Evolutionary conservation across 2,888 invertebrate species (phyloP), one percentile per base, ranked within the genome.

Genomic region (Ceramica pisi): DNA sequence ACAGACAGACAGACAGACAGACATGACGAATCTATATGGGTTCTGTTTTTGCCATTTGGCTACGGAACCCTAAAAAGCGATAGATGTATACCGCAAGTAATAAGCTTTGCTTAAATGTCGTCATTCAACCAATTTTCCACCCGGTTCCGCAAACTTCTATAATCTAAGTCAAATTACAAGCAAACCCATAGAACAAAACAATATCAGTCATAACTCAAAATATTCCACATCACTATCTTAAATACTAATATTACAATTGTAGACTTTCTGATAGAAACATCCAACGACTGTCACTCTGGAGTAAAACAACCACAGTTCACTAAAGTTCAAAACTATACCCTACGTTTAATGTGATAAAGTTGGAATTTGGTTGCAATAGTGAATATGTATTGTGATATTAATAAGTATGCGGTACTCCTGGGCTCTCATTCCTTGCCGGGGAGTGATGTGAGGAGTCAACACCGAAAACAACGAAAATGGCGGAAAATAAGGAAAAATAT

Each of bases 361-460:
- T 60, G 21, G 41, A 23, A 53, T 76, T 83, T 8, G 12, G 41
- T 26, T 74, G 67, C 19, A 8, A 0, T 0, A 23, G 0, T 4
- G 3, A 21, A n/a, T 1, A 64, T 21, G 26, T 35, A 69, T 59
- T 66, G 72, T 70, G 61, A 77, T 81, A 81, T 80, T 84, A 77
- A 78, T 82, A 74, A 71, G 71, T 38, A 62, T 63, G 51, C 55
- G 46, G 4, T 14, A 26, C 31, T 67, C 12, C 44, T 60, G n/a
- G 55, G 44, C 35, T 61, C 59, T 67, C 85, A 85, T 82, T 85
- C 72, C 66, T 72, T 61, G 62, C 46, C 60, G 77, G 71, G 82
- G 80, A 80, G 83, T 83, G 82, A 80, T 73, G 71, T 57, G 67
- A 77, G 82, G 78, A 76, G 83, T 67, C 70, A 38, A 72, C 57